phyloP scores from a whole-genome alignment of 2,113 vertebrate genomes.

The Alligator mississippiensis region DNA sequence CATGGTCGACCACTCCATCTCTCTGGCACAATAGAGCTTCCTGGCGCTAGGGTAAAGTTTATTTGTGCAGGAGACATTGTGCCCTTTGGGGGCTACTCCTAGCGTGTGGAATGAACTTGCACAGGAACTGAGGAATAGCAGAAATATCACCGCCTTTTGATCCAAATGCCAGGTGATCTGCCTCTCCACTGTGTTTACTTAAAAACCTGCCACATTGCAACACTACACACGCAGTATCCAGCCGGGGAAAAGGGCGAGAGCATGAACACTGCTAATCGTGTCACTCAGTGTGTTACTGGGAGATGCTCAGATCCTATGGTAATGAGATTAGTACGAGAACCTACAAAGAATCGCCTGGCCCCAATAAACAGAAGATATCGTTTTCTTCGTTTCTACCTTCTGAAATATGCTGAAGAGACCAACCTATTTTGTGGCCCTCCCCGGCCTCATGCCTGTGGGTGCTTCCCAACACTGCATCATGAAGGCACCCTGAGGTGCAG shows the following conservation, averaged over 20 bases:
- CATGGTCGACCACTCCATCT: too few relatives aligned
- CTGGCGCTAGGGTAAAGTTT: too few relatives aligned
- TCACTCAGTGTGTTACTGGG: accelerated
- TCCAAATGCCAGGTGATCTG: not conserved
- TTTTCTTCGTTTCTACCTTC: not conserved
- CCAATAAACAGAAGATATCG: not conserved
- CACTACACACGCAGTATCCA: too few relatives aligned
- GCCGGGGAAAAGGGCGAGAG: not conserved
- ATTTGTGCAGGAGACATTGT: too few relatives aligned
- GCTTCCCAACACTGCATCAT: too few relatives aligned
- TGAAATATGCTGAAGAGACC: not conserved
- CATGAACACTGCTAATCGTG: too few relatives aligned
- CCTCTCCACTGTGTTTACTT: not conserved
- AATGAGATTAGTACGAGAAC: not conserved
- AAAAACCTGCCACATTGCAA: not conserved
- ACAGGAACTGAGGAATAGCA: not conserved
- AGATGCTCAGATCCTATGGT: not conserved
- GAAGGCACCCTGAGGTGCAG: too few relatives aligned
- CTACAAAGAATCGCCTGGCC: not conserved
- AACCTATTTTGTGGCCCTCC: not conserved
- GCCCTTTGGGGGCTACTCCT: too few relatives aligned
- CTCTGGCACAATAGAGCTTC: too few relatives aligned
- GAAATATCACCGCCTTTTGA: too few relatives aligned
- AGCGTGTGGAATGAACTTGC: not conserved
- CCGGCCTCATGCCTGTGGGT: too few relatives aligned